Evolutionary conservation across 2,113 vertebrate species (phyloP).

Genomic region (Recurvirostra avosetta): DNA sequence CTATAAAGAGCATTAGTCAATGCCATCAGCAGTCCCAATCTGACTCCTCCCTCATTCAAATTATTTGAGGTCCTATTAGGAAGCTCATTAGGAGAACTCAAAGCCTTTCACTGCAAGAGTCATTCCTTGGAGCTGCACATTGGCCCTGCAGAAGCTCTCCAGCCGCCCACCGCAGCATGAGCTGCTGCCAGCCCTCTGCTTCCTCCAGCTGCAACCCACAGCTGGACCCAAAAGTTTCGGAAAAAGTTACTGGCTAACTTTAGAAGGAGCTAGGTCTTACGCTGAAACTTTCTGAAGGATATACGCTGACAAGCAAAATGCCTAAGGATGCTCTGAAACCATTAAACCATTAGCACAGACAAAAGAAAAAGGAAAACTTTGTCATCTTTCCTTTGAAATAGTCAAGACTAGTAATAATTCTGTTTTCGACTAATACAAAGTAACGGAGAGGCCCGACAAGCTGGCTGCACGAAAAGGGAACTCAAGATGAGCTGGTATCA

Average conservation of each 20-base stretch:
- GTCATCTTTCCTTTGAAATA: background rate
- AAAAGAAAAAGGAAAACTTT: background rate
- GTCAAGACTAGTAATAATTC: background rate
- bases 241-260: background rate
- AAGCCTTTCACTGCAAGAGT: background rate
- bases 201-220: background rate
- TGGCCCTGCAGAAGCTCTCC: background rate
- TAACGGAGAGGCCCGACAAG: background rate
- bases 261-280: rapidly evolving
- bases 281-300: background rate
- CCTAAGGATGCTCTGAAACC: background rate
- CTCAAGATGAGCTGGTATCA: background rate
- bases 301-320: rapidly evolving
- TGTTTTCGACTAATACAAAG: background rate
- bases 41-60: slow-evolving; percentile 31
- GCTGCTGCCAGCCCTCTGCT: background rate
- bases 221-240: background rate
- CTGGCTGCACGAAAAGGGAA: background rate
- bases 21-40: background rate
- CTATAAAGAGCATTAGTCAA: background rate
- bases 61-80: slow-evolving; percentile 30
- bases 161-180: background rate
- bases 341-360: rapidly evolving
- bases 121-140: background rate
- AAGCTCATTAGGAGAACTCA: slow-evolving; percentile 30